phyloP scores from a whole-genome alignment of 2,888 invertebrate species.

The Parapristionchus giblindavisi region DNA sequence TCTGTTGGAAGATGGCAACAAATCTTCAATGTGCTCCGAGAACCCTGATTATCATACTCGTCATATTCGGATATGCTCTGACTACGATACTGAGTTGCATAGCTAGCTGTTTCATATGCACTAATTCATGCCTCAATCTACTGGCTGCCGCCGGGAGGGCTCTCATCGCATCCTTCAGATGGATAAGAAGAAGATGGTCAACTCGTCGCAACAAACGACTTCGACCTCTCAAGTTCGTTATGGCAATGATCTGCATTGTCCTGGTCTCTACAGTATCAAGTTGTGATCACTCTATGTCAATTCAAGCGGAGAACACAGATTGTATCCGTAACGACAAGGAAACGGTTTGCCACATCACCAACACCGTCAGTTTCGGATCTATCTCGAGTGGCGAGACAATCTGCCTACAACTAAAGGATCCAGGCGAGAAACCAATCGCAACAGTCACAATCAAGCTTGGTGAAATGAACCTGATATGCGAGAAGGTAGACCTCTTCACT shows the following conservation, averaged over 20 bases:
- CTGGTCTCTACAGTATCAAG: neutral
- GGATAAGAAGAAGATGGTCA: neutral
- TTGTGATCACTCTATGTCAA: neutral
- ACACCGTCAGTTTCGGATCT: neutral
- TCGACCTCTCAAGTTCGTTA: too few species aligned
- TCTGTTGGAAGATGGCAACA: neutral
- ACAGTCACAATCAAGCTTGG: neutral
- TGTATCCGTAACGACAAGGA: neutral
- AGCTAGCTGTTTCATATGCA: neutral
- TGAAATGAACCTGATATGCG: neutral
- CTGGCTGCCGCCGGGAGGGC: conserved; percentile 17
- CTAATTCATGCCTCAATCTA: neutral
- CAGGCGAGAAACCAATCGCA: neutral
- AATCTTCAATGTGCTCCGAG: conserved; percentile 29
- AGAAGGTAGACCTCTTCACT: neutral
- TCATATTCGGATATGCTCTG: neutral
- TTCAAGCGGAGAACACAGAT: neutral
- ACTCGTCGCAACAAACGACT: too few species aligned
- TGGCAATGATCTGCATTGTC: neutral
- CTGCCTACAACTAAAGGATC: neutral
- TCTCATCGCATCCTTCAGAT: neutral
- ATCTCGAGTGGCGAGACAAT: neutral
- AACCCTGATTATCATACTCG: neutral
- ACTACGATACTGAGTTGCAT: neutral
- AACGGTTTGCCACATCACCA: neutral